Evolutionary conservation across 2,113 vertebrate genomes (phyloP).

Genomic region (Anarhynchus alexandrinus): DNA sequence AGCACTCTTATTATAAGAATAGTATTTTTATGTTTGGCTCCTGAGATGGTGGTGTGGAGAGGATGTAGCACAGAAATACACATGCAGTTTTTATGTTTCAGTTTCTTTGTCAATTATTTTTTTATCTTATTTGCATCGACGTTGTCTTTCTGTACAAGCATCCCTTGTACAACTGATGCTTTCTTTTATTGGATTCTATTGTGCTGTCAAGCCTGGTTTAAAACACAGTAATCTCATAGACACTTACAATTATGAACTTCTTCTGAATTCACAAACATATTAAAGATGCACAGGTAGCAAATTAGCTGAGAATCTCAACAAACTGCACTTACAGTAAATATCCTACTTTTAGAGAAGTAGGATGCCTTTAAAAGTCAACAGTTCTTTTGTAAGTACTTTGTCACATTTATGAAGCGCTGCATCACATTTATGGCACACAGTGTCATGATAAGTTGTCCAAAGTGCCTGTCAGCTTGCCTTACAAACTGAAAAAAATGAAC

Average conservation of each 20-base stretch:
- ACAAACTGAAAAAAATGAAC: slow-evolving; percentile 29
- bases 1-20: background rate
- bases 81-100: background rate
- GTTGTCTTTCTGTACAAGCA: slow-evolving; percentile 1
- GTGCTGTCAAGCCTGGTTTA: slow-evolving; percentile 72
- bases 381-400: slow-evolving; percentile 59
- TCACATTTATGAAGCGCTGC: slow-evolving; percentile 65
- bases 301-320: slow-evolving; percentile 61
- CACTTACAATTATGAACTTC: slow-evolving; percentile 64
- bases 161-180: background rate
- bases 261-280: slow-evolving; percentile 62
- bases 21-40: slow-evolving; percentile 25
- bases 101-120: slow-evolving; percentile 22
- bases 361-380: slow-evolving; percentile 65
- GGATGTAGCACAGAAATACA: background rate
- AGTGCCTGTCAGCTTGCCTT: slow-evolving; percentile 60
- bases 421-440: slow-evolving; percentile 56
- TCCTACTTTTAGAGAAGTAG: slow-evolving; percentile 48
- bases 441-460: slow-evolving; percentile 64
- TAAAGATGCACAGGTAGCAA: slow-evolving; percentile 63
- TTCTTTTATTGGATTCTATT: slow-evolving; percentile 65
- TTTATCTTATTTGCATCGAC: slow-evolving; percentile 24
- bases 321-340: slow-evolving; percentile 72
- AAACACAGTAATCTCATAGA: slow-evolving; percentile 66
- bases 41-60: slow-evolving; percentile 8